A percentile compares a stretch with the other conserved stretches of the same genome.
These are phyloP conservation scores for Calycopis cecrops DNA, from an alignment of 1,140 invertebrate species.

Conservation along the genomic window DNA sequence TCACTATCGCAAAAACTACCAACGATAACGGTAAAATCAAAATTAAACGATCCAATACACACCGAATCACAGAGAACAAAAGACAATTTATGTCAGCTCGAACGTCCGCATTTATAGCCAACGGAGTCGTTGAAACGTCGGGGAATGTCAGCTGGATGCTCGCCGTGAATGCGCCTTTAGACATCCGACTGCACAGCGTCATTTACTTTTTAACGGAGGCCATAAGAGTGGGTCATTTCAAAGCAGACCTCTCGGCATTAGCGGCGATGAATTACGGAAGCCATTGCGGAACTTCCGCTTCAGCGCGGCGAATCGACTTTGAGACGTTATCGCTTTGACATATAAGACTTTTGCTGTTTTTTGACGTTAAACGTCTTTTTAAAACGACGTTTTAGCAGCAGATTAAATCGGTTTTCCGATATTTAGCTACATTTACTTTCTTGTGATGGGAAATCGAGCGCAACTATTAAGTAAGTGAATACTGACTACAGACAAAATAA, in stretches of 20 bases:
- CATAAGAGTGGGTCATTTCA: constrained; percentile 30
- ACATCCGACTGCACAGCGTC: constrained; percentile 33
- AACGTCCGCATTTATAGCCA: constrained; percentile 6
- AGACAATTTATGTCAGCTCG: neutral
- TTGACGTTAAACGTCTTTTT: no score
- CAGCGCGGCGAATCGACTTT: constrained; percentile 2
- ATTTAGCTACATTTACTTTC: no score
- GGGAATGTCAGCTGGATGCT: constrained; percentile 17
- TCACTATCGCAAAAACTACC: no score
- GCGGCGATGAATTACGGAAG: constrained; percentile 38
- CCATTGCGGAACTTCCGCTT: constrained; percentile 1
- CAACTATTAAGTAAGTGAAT: no score
- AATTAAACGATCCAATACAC: no score
- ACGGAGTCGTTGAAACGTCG: constrained; percentile 10
- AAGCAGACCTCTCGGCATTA: constrained; percentile 41
- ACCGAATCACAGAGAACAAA: no score
- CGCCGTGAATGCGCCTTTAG: constrained; percentile 31
- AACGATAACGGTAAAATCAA: no score
- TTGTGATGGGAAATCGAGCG: no score
- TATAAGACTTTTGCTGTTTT: no score
- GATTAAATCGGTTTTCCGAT: no score
- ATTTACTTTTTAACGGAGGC: constrained; percentile 38
- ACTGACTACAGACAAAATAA: no score
- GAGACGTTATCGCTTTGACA: neutral
- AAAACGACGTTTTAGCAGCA: no score